Evolutionary conservation across 2,797 vertebrate genomes (phyloP).

Genomic region (Mallotus villosus): DNA sequence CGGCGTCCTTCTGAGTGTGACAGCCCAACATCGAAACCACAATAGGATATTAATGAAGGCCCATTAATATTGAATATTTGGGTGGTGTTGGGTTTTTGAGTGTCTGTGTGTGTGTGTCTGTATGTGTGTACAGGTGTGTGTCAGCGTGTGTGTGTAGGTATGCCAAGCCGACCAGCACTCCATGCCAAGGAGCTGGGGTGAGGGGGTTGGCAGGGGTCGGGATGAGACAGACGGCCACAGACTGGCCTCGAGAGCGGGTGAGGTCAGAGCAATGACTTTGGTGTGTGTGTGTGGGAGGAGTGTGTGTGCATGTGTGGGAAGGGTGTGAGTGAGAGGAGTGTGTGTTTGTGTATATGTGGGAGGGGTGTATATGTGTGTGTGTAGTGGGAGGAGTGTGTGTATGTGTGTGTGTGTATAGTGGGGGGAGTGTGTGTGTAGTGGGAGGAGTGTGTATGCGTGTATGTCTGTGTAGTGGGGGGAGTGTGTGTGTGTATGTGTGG

Average conservation of each 20-base stretch:
- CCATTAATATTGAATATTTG: constrained; percentile 44
- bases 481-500: too few species aligned
- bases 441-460: neutral
- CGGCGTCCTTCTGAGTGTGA: constrained; percentile 16
- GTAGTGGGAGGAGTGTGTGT: too few species aligned
- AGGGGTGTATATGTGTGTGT: too few species aligned
- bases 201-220: neutral
- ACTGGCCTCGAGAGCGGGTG: neutral
- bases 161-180: neutral
- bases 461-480: too few species aligned
- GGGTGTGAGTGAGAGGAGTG: constrained; percentile 76
- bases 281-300: too few species aligned
- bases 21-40: constrained; percentile 19
- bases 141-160: neutral
- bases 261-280: neutral
- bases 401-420: too few species aligned
- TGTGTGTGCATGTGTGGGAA: constrained; percentile 69
- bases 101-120: neutral
- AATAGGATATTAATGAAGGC: constrained; percentile 46
- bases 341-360: too few species aligned
- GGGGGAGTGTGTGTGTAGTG: too few species aligned
- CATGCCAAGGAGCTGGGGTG: neutral
- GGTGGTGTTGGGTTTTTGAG: neutral
- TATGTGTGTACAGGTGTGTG: neutral
- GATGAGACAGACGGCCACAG: neutral